Evolutionary conservation across 2,113 vertebrate genomes (phyloP), one percentile per base, ranked within the genome.

Genomic region (Fregetta grallaria): DNA sequence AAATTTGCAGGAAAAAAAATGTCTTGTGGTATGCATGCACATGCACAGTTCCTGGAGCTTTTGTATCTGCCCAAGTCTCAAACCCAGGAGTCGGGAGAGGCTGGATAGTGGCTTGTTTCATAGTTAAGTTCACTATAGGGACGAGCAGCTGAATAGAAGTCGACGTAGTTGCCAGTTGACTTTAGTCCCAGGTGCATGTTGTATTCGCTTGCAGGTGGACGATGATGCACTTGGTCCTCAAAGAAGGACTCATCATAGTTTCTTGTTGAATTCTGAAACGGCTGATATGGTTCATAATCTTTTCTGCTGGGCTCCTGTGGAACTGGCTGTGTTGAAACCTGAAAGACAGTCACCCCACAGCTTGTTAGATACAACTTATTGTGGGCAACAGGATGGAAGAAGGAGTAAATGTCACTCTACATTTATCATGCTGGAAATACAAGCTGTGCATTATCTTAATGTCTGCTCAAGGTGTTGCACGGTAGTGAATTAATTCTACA

Each of bases 41-140:
- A 99, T 99, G 99, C 99, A 98, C 98, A 98, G 98, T 98, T 97
- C 98, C 98, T 94, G 94, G 97, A 96, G 97, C 96, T 97, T 97
- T 95, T 85, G 82, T 95, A 59, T 68, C 94, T 95, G 90, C 94
- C 97, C 45, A 85, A 91, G 71, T 88, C 97, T 98, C 99, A 99
- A 98, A 99, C 99, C 99, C 99, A 99, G 96, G 99, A 99, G 98
- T 99, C 99, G 66, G 99, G 99, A 40, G 99, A 99, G 97, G 99
- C 99, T 66, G 99, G 99, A 98, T 99, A 99, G 99, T 99, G 99
- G 98, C 99, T 99, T 97, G 99, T 99, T 98, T 99, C 99, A 97
- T 99, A 99, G 98, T 99, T 99, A 97, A 99, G 99, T 99, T 99
- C 99, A 86, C 99, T 99, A 98, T 99, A 99, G 94, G 99, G 99